These are phyloP conservation scores for Dugesia japonica DNA, from an alignment of 2,888 invertebrate genomes.

Conservation along the genomic window DNA sequence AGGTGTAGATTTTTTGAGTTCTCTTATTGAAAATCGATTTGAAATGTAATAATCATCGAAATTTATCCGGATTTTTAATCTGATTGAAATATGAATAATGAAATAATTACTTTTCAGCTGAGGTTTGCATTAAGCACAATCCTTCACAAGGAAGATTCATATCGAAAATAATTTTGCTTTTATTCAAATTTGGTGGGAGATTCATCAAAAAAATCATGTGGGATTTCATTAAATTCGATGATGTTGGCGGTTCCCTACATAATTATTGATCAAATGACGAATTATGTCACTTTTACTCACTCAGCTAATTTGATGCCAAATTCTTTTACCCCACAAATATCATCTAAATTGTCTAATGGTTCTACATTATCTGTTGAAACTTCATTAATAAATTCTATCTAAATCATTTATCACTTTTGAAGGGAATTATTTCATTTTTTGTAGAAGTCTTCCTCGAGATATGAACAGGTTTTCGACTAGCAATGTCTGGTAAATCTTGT, in stretches of 20 bases:
- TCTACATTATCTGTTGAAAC: background rate
- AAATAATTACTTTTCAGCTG: background rate
- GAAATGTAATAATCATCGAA: too few species aligned
- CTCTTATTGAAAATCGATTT: too few species aligned
- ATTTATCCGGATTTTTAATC: too few species aligned
- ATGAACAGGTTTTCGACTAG: background rate
- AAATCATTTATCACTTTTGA: background rate
- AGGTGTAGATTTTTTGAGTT: too few species aligned
- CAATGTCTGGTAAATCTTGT: background rate
- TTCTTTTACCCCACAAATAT: background rate
- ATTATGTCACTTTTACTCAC: background rate
- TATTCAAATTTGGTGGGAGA: slow-evolving; percentile 1
- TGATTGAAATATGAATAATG: too few species aligned
- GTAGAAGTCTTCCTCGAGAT: background rate
- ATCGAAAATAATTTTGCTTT: slow-evolving; percentile 10
- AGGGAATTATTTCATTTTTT: background rate
- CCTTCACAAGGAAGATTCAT: slow-evolving; percentile 1
- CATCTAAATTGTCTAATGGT: background rate
- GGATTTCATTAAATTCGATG: slow-evolving; percentile 4
- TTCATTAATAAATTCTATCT: background rate
- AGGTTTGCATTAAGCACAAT: background rate
- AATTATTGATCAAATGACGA: background rate
- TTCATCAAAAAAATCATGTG: slow-evolving; percentile 2
- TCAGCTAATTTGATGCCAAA: background rate
- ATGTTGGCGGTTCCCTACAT: background rate